A percentile compares a stretch with the other conserved stretches of the same genome.
These are phyloP conservation scores for Rhincodon typus DNA, from an alignment of 2,797 vertebrate species.

Conservation along the genomic window DNA sequence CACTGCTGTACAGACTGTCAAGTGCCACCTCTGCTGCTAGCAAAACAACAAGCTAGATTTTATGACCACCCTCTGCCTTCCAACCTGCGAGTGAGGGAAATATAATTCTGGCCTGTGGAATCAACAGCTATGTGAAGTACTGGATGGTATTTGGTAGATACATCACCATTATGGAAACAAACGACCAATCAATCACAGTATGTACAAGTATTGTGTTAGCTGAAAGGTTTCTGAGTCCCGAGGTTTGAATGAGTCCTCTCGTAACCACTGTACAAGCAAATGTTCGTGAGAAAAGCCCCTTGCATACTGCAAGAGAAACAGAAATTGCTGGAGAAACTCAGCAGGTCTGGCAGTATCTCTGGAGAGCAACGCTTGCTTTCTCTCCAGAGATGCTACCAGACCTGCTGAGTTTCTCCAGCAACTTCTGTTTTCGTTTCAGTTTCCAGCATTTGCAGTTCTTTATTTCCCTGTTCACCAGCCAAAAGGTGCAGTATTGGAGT, in stretches of 20 bases:
- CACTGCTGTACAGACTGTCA: too few species aligned
- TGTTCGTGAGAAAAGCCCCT: background rate
- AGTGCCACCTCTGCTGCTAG: too few species aligned
- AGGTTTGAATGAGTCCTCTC: background rate
- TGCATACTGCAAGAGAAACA: background rate
- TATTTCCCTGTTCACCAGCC: background rate
- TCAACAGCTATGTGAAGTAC: background rate
- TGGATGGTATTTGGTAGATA: background rate
- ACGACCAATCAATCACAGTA: background rate
- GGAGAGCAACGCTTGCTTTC: too few species aligned
- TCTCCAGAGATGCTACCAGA: too few species aligned
- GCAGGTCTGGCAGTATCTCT: too few species aligned
- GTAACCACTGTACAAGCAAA: background rate
- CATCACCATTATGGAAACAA: background rate
- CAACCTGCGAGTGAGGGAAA: too few species aligned
- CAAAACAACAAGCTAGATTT: too few species aligned
- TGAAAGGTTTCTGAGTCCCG: background rate
- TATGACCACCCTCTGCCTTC: too few species aligned
- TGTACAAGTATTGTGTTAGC: background rate
- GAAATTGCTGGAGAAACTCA: too few species aligned
- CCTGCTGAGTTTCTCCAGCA: too few species aligned
- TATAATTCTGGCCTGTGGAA: background rate
- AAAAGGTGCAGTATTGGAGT: background rate
- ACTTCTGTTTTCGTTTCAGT: too few species aligned
- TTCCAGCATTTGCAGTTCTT: too few species aligned